These are phyloP conservation scores for Delia radicum DNA, from an alignment of 1,140 invertebrate species.

Conservation along the genomic window DNA sequence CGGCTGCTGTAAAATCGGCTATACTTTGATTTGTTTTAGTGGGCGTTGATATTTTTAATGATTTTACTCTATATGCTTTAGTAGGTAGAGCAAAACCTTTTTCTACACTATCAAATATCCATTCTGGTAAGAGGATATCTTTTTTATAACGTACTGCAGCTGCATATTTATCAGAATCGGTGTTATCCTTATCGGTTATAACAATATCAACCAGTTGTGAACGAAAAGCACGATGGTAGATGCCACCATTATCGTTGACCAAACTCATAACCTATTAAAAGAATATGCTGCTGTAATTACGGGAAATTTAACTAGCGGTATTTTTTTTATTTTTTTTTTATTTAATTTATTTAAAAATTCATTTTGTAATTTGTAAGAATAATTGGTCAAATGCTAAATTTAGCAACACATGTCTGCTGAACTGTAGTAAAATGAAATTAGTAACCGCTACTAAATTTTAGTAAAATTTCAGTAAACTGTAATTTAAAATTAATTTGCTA, in stretches of 20 bases:
- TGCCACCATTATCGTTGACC: constrained; percentile 73
- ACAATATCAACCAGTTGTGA: constrained; percentile 51
- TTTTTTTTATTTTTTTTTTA: too few species aligned
- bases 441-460: too few species aligned
- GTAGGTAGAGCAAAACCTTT: constrained; percentile 73
- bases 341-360: too few species aligned
- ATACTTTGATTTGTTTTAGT: constrained; percentile 34
- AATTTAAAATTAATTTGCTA: too few species aligned
- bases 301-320: too few species aligned
- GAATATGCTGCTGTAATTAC: too few species aligned
- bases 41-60: constrained; percentile 46
- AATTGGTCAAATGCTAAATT: too few species aligned
- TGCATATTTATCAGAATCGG: constrained; percentile 78
- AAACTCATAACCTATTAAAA: constrained; percentile 62
- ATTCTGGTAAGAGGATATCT: constrained; percentile 69
- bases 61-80: constrained; percentile 60
- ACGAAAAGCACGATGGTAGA: constrained; percentile 60
- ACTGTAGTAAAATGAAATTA: too few species aligned
- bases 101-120: constrained; percentile 76
- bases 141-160: constrained; percentile 75
- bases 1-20: constrained; percentile 22
- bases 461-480: too few species aligned
- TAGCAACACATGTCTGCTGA: too few species aligned
- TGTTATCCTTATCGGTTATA: constrained; percentile 56
- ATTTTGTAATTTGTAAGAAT: too few species aligned